Percentiles rank a stretch among this genome's conserved stretches.
Conservation (phyloP, 2,113 vertebrate species). For the Pyrgilauda ruficollis region DNA sequence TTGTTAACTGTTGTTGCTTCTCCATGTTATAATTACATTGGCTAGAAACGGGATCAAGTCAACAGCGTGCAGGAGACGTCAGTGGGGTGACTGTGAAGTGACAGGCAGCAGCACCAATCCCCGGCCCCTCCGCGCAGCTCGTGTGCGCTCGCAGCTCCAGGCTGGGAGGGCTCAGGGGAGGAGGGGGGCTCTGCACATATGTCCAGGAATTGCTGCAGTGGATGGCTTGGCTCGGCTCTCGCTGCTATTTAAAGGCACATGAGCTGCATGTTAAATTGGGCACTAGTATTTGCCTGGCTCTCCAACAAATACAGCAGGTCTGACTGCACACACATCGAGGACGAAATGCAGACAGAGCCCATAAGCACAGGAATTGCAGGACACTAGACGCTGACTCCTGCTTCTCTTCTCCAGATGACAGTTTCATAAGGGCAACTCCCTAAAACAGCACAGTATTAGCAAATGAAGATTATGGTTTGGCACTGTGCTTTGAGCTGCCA, state of each 20-base stretch:
- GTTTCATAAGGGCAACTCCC: not conserved
- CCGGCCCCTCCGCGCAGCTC: fast-evolving
- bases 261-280: conserved; percentile 59
- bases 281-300: conserved; percentile 2
- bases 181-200: conserved; percentile 17
- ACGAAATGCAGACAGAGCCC: not conserved
- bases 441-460: not conserved
- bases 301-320: not conserved
- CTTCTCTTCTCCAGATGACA: not conserved
- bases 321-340: not conserved
- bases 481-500: not conserved
- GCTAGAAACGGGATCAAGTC: conserved; percentile 20
- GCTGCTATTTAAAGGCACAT: conserved; percentile 53
- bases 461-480: not conserved
- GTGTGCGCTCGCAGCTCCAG: fast-evolving
- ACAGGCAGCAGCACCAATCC: conserved; percentile 39
- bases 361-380: not conserved
- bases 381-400: not conserved
- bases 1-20: conserved; percentile 27
- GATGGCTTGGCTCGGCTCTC: not conserved
- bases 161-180: conserved; percentile 27
- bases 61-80: not conserved
- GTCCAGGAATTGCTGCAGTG: conserved; percentile 46
- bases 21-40: conserved; percentile 22
- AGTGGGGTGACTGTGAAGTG: conserved; percentile 53